Conservation (phyloP, 2,113 vertebrate species). For the Sphyrna mokarran region DNA sequence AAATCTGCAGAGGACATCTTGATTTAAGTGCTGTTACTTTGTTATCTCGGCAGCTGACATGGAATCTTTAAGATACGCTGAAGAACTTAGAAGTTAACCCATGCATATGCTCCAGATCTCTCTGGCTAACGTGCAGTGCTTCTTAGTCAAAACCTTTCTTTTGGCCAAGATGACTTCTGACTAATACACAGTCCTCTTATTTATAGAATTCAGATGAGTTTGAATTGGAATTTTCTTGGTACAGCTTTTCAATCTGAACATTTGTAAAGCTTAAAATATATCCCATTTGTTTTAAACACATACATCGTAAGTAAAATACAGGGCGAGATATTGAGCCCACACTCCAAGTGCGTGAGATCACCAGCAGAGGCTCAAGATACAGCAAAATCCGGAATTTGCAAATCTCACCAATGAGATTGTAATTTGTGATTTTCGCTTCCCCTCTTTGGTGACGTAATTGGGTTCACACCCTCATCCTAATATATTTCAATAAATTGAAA, state of each 20-base stretch:
- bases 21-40: background rate
- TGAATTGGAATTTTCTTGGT: background rate
- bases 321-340: too few species aligned
- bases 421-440: too few species aligned
- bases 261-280: background rate
- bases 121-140: background rate
- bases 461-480: too few species aligned
- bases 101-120: background rate
- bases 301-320: background rate
- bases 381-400: too few species aligned
- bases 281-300: background rate
- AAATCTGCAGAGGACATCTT: background rate
- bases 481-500: too few species aligned
- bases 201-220: background rate
- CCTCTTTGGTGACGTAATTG: too few species aligned
- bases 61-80: background rate
- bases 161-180: background rate
- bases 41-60: constrained; percentile 6
- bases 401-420: too few species aligned
- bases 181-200: background rate
- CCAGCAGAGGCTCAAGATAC: too few species aligned
- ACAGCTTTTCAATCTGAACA: background rate
- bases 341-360: too few species aligned
- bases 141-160: background rate
- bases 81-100: background rate